Evolutionary conservation across 2,888 invertebrate genomes (phyloP), one percentile per base, ranked within the genome.

Genomic region (Camptogramma bilineatum): DNA sequence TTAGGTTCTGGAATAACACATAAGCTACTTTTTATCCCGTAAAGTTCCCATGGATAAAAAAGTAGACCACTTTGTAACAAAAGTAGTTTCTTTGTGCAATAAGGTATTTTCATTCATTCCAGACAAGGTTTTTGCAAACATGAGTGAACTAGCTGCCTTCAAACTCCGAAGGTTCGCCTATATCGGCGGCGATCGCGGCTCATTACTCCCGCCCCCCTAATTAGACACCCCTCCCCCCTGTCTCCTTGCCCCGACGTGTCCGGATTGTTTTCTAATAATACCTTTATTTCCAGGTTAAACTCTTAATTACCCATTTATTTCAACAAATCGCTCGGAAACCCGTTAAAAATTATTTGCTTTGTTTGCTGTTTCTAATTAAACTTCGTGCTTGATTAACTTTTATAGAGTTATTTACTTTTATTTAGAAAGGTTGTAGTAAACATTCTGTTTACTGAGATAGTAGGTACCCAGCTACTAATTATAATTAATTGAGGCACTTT

Each of bases 161-260:
- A 19, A 39, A n/a, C 53, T 54, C 24, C 47, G 21, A 44, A 59
- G 31, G 52, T 48, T 65, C 52, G 55, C 51, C 50, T 65, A 55
- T 93, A 92, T 92, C 92, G 90, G 87, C 87, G 87, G 90, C 91
- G 91, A 91, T 92, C 92, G 88, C 88, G 91, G 89, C 92, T 93
- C 93, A 92, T 92, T 93, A 93, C 91, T 87, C 87, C 84, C 86
- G 76, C 90, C 89, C 73, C 84, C 87, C 87, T 91, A 91, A 91
- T 91, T 90, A 90, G 88, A 85, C 88, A 83, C 86, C 88, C 87
- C 82, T 83, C 85, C 81, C 82, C 82, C 56, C 65, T 60, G 72
- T 71, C 69, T 74, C 71, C 76, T 69, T 62, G 52, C 67, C 34
- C 67, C 55, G 64, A 70, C 72, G 81, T 76, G 79, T 77, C 80